These are phyloP conservation scores for Scaptomyza polygonia DNA, from an alignment of 2,888 invertebrate genomes.

Conservation along the genomic window DNA sequence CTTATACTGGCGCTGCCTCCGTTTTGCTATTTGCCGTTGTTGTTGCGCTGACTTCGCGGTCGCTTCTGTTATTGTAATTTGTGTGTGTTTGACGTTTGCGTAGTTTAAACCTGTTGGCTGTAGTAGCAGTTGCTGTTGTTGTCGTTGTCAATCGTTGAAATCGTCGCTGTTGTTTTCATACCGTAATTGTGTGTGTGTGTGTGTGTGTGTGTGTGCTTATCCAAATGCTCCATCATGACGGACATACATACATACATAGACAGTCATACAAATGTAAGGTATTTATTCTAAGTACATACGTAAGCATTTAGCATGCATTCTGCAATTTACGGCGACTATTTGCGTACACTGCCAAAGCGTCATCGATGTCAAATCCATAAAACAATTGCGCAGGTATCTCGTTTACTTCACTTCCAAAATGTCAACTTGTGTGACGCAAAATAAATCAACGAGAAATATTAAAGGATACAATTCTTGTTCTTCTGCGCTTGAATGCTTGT, in stretches of 20 bases:
- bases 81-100: slow-evolving; percentile 61
- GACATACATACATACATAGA: background rate
- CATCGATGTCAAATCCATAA: background rate
- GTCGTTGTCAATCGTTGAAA: slow-evolving; percentile 25
- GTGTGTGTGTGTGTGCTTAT: background rate
- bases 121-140: slow-evolving; percentile 17
- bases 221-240: slow-evolving; percentile 1
- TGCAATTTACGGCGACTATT: background rate
- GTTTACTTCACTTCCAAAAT: background rate
- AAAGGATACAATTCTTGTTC: too few relatives aligned
- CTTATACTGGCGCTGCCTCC: slow-evolving; percentile 41
- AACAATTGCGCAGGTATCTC: background rate
- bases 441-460: too few relatives aligned
- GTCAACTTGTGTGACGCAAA: too few relatives aligned
- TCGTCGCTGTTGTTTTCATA: slow-evolving; percentile 24
- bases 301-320: slow-evolving; percentile 2
- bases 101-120: slow-evolving; percentile 67
- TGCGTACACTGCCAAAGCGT: background rate
- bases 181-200: slow-evolving; percentile 1
- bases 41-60: slow-evolving; percentile 47
- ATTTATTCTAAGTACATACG: background rate
- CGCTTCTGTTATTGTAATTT: slow-evolving; percentile 71
- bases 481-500: too few relatives aligned
- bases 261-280: background rate
- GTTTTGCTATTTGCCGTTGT: slow-evolving; percentile 7